These are phyloP conservation scores for Acanthosepion esculentum DNA, from an alignment of 2,888 invertebrate genomes.

Conservation along the genomic window DNA sequence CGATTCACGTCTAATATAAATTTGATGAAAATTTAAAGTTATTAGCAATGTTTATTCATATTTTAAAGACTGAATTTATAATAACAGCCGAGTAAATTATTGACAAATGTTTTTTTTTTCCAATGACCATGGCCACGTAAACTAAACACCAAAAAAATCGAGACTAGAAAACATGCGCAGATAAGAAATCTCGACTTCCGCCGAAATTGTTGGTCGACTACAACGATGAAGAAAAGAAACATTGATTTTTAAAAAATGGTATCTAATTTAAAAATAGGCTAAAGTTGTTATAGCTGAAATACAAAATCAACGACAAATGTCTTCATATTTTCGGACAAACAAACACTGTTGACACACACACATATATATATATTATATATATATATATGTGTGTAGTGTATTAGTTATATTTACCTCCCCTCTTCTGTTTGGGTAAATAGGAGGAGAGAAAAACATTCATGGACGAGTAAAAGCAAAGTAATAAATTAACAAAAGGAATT, in stretches of 20 bases:
- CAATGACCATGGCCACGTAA: neutral
- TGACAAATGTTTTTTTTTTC: neutral
- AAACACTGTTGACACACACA: neutral
- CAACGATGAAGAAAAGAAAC: neutral
- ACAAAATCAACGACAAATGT: neutral
- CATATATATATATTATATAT: no score
- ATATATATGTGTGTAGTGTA: no score
- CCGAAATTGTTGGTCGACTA: neutral
- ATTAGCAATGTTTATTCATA: neutral
- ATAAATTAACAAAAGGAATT: neutral
- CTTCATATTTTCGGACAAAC: slow-evolving; percentile 9
- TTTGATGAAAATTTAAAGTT: neutral
- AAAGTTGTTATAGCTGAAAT: neutral
- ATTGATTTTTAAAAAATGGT: neutral
- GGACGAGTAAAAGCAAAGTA: neutral
- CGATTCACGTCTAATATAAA: neutral
- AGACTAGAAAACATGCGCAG: slow-evolving; percentile 39
- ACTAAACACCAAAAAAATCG: neutral
- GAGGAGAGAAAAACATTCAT: neutral
- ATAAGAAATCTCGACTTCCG: neutral
- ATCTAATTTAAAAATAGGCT: neutral
- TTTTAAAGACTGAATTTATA: neutral
- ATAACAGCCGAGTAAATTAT: neutral
- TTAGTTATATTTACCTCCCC: neutral
- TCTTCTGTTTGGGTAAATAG: neutral